phyloP scores from a whole-genome alignment of 2,113 vertebrate species.

The Nansenia antarctica region DNA sequence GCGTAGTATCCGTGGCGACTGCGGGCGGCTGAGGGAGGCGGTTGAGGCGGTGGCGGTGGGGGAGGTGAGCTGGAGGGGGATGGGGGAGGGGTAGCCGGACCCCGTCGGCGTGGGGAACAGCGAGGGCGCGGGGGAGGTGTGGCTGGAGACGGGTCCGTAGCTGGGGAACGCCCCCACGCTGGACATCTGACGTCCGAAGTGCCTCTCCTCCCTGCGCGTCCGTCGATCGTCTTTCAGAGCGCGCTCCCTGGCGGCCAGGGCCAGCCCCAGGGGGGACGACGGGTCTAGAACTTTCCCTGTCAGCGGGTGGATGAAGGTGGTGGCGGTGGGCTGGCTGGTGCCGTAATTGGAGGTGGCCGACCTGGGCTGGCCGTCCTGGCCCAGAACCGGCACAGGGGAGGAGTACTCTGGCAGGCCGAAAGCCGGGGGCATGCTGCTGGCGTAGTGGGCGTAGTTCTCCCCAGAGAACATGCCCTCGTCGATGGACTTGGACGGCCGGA shows the following conservation, averaged over 20 bases:
- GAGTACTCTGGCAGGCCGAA: slow-evolving; percentile 80
- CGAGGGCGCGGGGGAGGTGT: slow-evolving; percentile 62
- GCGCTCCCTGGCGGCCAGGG: slow-evolving; percentile 85
- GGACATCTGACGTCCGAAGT: slow-evolving; percentile 74
- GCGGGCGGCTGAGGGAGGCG: slow-evolving; percentile 70
- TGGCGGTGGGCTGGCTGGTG: slow-evolving; percentile 49
- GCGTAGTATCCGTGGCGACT: slow-evolving; percentile 74
- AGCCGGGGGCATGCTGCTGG: slow-evolving; percentile 78
- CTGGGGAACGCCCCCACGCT: slow-evolving; percentile 70
- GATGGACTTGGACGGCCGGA: slow-evolving; percentile 89
- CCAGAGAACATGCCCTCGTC: slow-evolving; percentile 91
- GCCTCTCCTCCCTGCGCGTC: slow-evolving; percentile 74
- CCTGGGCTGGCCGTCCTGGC: slow-evolving; percentile 71
- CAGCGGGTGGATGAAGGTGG: slow-evolving; percentile 89
- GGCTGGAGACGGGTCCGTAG: no score
- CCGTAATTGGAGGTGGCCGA: slow-evolving; percentile 68
- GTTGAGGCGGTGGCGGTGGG: slow-evolving; percentile 62
- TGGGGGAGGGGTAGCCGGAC: slow-evolving; percentile 68
- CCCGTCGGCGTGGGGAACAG: slow-evolving; percentile 62
- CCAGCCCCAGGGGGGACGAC: slow-evolving; percentile 85
- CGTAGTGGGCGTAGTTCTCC: slow-evolving; percentile 81
- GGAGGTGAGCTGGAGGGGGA: slow-evolving; percentile 66
- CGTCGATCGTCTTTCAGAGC: slow-evolving; percentile 85
- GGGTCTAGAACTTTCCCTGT: slow-evolving; percentile 90
- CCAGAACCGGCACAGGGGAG: slow-evolving; percentile 57